Percentiles rank a stretch among this genome's conserved stretches.
Conservation (phyloP, 2,888 invertebrate genomes). For the Cheilosia soror region DNA sequence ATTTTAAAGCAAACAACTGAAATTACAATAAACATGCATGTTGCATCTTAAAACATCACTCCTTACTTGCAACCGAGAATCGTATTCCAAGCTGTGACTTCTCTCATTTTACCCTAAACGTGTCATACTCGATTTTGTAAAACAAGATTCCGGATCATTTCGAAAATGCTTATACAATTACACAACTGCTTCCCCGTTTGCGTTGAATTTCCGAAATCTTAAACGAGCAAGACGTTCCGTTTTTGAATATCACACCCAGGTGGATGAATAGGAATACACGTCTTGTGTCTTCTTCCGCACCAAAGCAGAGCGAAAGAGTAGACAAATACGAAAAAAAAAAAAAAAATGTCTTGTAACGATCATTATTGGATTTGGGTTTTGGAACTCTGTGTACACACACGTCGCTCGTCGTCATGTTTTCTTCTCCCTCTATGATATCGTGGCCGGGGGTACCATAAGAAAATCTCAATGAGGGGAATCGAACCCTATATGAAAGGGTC, state of each 20-base stretch:
- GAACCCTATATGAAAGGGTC: conserved; percentile 46
- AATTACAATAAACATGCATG: conserved; percentile 15
- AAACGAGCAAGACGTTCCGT: conserved; percentile 3
- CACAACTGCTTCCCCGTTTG: conserved; percentile 30
- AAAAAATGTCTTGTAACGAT: conserved; percentile 54
- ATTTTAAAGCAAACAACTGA: conserved; percentile 22
- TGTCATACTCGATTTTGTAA: conserved; percentile 32
- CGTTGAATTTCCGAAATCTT: conserved; percentile 15
- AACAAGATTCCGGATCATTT: conserved; percentile 39
- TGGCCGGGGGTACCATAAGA: conserved; percentile 1
- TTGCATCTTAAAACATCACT: neutral
- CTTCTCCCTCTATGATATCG: neutral
- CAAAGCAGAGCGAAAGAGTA: conserved; percentile 27
- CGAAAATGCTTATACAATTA: conserved; percentile 37
- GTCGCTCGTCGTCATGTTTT: too few species aligned
- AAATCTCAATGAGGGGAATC: conserved; percentile 46
- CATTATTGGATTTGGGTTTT: conserved; percentile 43
- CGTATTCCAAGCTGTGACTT: too few species aligned
- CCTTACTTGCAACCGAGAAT: neutral
- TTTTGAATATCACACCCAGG: conserved; percentile 42
- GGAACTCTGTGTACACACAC: conserved; percentile 14
- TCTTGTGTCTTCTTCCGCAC: neutral
- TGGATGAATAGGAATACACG: conserved; percentile 22
- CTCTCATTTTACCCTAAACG: conserved; percentile 7
- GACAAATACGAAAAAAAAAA: neutral